Percentiles rank a stretch among this genome's conserved stretches.
Conservation (phyloP, 2,888 invertebrate species). For the Crocallis elinguaria region DNA sequence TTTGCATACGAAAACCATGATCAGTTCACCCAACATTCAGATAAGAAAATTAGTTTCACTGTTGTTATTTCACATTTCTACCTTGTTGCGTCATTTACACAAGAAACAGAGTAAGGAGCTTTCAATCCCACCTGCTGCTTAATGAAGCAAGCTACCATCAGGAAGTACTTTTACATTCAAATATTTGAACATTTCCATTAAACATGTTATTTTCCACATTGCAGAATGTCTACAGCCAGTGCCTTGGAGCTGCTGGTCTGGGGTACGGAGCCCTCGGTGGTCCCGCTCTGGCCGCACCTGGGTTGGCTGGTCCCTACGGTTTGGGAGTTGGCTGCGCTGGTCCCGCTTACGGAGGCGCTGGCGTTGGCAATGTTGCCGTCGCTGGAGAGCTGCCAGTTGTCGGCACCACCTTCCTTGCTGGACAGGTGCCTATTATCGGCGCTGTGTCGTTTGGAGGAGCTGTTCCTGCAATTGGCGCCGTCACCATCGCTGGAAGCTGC, state of each 20-base stretch:
- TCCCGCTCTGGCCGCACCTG: slow-evolving; percentile 24
- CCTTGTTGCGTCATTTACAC: no score
- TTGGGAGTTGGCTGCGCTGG: slow-evolving; percentile 12
- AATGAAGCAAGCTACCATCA: no score
- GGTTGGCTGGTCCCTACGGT: slow-evolving; percentile 7
- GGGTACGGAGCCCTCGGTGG: slow-evolving; percentile 10
- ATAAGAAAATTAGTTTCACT: no score
- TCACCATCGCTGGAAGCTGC: slow-evolving; percentile 54
- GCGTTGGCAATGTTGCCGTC: slow-evolving; percentile 47
- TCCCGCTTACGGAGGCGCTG: slow-evolving; percentile 43
- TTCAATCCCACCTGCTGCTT: no score
- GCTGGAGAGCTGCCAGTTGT: slow-evolving; percentile 50
- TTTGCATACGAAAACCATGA: no score
- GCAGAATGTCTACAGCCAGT: slow-evolving; percentile 12
- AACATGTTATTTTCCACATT: not conserved
- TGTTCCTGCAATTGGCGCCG: slow-evolving; percentile 53
- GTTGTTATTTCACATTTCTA: no score
- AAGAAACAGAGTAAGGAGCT: no score
- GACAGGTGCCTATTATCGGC: slow-evolving; percentile 53
- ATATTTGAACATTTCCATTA: not conserved
- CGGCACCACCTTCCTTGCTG: slow-evolving; percentile 47
- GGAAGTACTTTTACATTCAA: no score
- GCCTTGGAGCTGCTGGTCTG: not conserved
- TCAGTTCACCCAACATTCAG: no score
- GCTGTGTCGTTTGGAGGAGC: slow-evolving; percentile 53